Evolutionary conservation across 1,140 invertebrate genomes (phyloP).

Genomic region (Tetragonula clypearis): DNA sequence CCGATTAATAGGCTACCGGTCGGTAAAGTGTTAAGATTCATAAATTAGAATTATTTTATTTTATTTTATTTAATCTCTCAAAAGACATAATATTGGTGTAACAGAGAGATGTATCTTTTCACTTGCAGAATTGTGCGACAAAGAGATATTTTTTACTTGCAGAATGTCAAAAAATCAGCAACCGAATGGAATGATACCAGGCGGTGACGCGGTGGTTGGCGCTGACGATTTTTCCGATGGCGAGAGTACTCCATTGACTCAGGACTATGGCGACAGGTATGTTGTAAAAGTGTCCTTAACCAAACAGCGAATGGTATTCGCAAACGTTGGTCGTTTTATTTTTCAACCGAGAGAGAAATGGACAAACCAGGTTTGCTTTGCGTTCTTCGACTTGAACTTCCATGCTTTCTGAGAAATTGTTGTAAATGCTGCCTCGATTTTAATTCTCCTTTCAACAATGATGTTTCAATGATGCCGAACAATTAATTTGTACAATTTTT

Average conservation of each 20-base stretch:
- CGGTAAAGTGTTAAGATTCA: too few relatives aligned
- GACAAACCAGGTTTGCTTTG: neutral
- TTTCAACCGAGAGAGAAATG: neutral
- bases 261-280: conserved; percentile 94
- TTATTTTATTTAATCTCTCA: neutral
- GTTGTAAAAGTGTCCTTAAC: conserved; percentile 8
- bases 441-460: neutral
- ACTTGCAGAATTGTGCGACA: neutral
- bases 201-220: conserved; percentile 84
- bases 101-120: neutral
- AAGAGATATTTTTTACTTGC: neutral
- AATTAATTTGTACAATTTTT: too few relatives aligned
- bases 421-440: too few relatives aligned
- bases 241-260: conserved; percentile 90
- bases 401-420: conserved; percentile 1
- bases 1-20: too few relatives aligned
- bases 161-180: conserved; percentile 79
- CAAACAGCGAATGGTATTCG: neutral
- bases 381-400: neutral
- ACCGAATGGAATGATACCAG: conserved; percentile 84
- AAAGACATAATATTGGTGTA: neutral
- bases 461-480: neutral
- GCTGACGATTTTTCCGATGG: conserved; percentile 92
- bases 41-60: too few relatives aligned
- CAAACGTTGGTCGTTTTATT: conserved; percentile 4